These are phyloP conservation scores for Nycticryphes semicollaris DNA, from an alignment of 2,113 vertebrate species.

Conservation along the genomic window DNA sequence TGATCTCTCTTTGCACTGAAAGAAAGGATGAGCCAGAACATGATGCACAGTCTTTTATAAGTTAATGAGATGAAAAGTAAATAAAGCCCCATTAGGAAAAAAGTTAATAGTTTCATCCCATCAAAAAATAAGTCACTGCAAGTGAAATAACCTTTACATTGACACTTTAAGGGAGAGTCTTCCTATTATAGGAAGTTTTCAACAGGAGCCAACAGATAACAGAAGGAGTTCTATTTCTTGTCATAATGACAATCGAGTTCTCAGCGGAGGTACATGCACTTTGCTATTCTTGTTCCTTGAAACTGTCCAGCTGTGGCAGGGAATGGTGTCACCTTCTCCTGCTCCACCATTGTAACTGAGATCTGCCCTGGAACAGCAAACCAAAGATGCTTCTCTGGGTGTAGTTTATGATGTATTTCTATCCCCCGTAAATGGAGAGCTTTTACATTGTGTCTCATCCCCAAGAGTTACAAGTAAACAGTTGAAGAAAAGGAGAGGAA, in stretches of 20 bases:
- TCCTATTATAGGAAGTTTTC: neutral
- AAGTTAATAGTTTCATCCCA: accelerated
- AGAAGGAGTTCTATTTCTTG: neutral
- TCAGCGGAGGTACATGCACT: neutral
- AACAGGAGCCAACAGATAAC: neutral
- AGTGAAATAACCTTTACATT: neutral
- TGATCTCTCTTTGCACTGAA: neutral
- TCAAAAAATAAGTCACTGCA: neutral
- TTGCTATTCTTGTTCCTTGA: neutral
- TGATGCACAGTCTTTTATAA: neutral
- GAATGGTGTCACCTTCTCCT: neutral
- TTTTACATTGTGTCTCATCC: neutral
- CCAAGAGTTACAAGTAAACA: neutral
- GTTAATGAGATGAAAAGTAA: neutral
- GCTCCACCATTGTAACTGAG: accelerated
- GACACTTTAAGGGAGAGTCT: neutral
- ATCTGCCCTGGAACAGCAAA: neutral
- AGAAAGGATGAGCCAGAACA: neutral
- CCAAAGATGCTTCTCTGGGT: neutral
- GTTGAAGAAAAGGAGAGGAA: neutral
- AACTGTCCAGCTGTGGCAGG: neutral
- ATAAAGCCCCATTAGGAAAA: neutral
- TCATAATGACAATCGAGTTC: neutral
- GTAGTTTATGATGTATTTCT: neutral
- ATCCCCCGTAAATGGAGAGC: neutral